Evolutionary conservation across 2,113 vertebrate genomes (phyloP).

Genomic region (Ifrita kowaldi): DNA sequence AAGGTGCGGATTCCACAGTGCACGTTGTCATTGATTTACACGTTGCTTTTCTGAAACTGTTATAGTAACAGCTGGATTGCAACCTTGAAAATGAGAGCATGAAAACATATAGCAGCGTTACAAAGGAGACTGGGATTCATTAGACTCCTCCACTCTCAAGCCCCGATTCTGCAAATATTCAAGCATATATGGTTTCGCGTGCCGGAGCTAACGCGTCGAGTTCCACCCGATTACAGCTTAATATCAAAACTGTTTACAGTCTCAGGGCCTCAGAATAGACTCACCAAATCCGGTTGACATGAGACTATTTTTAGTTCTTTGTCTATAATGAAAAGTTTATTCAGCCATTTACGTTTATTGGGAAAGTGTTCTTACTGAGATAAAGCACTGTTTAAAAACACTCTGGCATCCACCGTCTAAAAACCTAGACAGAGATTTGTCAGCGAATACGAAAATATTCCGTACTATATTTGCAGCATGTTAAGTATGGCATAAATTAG

Average conservation of each 20-base stretch:
- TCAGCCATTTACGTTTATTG: background rate
- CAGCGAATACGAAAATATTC: background rate
- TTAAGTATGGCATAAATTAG: background rate
- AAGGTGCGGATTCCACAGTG: background rate
- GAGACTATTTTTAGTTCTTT: background rate
- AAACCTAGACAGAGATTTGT: background rate
- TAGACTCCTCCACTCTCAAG: background rate
- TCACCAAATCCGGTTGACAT: background rate
- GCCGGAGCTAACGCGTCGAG: background rate
- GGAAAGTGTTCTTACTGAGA: background rate
- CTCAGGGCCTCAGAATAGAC: background rate
- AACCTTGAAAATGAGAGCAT: background rate
- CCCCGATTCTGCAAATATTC: background rate
- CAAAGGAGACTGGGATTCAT: slow-evolving; percentile 30
- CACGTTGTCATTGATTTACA: background rate
- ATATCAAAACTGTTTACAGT: background rate
- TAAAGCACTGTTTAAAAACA: background rate
- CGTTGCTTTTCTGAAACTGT: background rate
- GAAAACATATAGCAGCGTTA: background rate
- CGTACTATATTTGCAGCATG: background rate
- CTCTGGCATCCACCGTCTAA: background rate
- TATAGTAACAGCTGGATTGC: background rate
- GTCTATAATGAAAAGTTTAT: background rate
- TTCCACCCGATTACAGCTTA: background rate
- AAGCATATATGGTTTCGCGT: background rate